Base-by-base conservation (phyloP, 2,113 vertebrate species). In the Sylvilagus bachmani region DNA sequence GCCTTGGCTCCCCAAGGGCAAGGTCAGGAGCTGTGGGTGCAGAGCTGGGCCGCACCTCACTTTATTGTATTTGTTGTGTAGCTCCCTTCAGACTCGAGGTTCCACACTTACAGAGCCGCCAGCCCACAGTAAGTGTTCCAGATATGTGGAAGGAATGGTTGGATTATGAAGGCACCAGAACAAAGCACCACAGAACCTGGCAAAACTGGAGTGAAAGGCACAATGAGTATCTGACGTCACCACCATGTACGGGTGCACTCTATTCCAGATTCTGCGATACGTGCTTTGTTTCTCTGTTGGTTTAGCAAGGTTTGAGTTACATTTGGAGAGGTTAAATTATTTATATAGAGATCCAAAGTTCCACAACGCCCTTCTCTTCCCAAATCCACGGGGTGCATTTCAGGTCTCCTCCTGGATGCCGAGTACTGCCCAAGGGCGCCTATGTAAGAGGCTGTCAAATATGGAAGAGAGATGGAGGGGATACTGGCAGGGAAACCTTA, bases 121-220 rank as follows among this genome's bases (percentile, higher is more conserved):
- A 25, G 29, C 31, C 33, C 10, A 78, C 1, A 62, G 24, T 17
- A 75, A 64, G 10, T 67, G 31, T n/a, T 67, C 91, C 87, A 31
- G 12, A 70, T 44, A 66, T 33, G 19, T 75, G 19, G 31, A 73
- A 67, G 3, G 14, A 58, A 11, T 70, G 74, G 69, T 25, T 51
- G 24, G 82, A 79, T 77, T 67, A 74, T 38, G 53, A 36, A 95
- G 31, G 49, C 64, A 84, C 24, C 77, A 27, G 82, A 90, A 74
- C 36, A 74, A 31, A 10, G 19, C 1, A 53, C 51, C 53, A 74
- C 22, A 53, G 88, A 89, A 79, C n/a, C 66, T 73, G 66, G 51
- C 87, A 33, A 70, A 64, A 19, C 13, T 58, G 13, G 14, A 16
- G 44, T 58, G 62, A 55, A 62, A 79, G 78, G 21, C 44, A 66